Evolutionary conservation across 2,888 invertebrate species (phyloP).

Genomic region (Clunio marinus): DNA sequence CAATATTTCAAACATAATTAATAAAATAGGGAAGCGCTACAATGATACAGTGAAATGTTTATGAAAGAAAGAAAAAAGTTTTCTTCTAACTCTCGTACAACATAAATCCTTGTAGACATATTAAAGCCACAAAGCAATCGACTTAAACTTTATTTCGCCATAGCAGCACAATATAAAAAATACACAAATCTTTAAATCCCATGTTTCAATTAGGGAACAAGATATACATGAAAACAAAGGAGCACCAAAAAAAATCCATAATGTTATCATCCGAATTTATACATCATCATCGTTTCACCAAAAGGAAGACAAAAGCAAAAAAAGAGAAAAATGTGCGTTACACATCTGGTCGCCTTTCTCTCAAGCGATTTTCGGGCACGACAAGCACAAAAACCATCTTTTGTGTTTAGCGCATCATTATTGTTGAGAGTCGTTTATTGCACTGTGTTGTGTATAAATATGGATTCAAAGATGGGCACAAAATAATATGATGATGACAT

Average conservation of each 20-base stretch:
- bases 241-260: slow-evolving; percentile 35
- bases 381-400: not conserved
- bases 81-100: too few species aligned
- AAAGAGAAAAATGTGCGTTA: slow-evolving; percentile 28
- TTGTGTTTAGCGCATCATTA: slow-evolving; percentile 36
- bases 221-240: not conserved
- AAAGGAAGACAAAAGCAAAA: slow-evolving; percentile 16
- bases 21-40: too few species aligned
- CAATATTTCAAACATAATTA: too few species aligned
- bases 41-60: too few species aligned
- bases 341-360: slow-evolving; percentile 34
- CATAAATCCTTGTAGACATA: slow-evolving; percentile 14
- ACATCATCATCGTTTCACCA: slow-evolving; percentile 35
- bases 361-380: not conserved
- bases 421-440: slow-evolving; percentile 32
- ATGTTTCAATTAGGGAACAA: slow-evolving; percentile 37
- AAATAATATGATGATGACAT: slow-evolving; percentile 33
- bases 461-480: not conserved
- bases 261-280: slow-evolving; percentile 38
- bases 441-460: not conserved
- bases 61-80: too few species aligned
- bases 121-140: slow-evolving; percentile 15
- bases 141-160: not conserved
- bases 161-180: slow-evolving; percentile 7
- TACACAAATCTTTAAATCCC: slow-evolving; percentile 37